A percentile compares a stretch with the other conserved stretches of the same genome.
Evolutionary conservation across 2,797 vertebrate species (phyloP).

Genomic region (Zenarchopterus dispar): DNA sequence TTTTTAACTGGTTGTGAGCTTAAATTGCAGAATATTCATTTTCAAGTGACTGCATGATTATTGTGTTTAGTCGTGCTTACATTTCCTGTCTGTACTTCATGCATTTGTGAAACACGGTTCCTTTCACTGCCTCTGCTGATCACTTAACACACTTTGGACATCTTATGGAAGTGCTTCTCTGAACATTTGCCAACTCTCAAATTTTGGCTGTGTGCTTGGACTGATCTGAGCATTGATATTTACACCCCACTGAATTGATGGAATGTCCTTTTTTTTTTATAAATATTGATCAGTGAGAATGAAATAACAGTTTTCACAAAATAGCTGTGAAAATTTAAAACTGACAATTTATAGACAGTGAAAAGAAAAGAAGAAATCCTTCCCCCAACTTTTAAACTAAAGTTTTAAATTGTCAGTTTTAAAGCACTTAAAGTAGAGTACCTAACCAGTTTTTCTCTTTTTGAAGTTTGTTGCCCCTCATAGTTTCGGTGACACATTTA

Average conservation of each 20-base stretch:
- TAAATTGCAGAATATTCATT: conserved; percentile 6
- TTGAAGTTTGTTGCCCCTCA: background rate
- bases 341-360: conserved; percentile 18
- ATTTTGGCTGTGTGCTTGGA: conserved; percentile 56
- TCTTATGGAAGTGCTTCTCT: conserved; percentile 53
- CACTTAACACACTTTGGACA: conserved; percentile 59
- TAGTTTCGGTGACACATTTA: background rate
- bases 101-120: background rate
- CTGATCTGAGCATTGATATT: conserved; percentile 49
- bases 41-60: background rate
- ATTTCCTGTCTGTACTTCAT: background rate
- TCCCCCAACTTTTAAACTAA: background rate
- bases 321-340: background rate
- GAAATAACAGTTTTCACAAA: conserved; percentile 30
- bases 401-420: too few species aligned
- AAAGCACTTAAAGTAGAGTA: too few species aligned
- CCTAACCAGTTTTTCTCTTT: too few species aligned
- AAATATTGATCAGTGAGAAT: conserved; percentile 62
- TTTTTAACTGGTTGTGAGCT: conserved; percentile 5
- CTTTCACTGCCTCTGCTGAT: conserved; percentile 33
- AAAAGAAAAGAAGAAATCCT: conserved; percentile 3
- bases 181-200: conserved; percentile 61
- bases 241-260: conserved; percentile 38
- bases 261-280: conserved; percentile 51
- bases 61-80: conserved; percentile 13